phyloP scores from a whole-genome alignment of 2,113 vertebrate species.

The Dipodomys merriami region DNA sequence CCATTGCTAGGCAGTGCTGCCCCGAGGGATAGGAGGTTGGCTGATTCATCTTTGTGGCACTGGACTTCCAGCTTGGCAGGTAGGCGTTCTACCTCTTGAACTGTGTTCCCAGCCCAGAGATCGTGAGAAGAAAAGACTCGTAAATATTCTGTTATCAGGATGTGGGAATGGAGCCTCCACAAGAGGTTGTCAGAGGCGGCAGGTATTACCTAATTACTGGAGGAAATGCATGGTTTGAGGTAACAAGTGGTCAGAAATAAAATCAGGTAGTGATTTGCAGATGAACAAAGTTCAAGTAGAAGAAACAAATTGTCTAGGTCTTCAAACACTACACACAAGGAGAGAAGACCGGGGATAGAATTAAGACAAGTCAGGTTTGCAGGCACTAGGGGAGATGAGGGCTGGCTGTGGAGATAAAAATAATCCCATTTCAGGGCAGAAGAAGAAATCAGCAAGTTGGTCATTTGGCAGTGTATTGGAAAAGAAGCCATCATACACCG shows the following conservation, averaged over 20 bases:
- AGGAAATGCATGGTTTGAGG: not conserved
- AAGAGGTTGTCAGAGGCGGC: not conserved
- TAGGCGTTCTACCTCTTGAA: no score
- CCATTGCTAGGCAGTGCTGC: not conserved
- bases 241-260: not conserved
- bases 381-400: not conserved
- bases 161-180: not conserved
- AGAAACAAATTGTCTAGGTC: not conserved
- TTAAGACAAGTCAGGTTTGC: not conserved
- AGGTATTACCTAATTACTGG: not conserved
- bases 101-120: not conserved
- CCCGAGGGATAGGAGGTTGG: not conserved
- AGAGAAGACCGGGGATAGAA: not conserved
- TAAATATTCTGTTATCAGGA: not conserved
- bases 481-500: conserved; percentile 1
- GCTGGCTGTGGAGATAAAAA: not conserved
- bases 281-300: not conserved
- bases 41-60: not conserved
- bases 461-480: not conserved
- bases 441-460: not conserved
- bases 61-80: no score
- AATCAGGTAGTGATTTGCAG: not conserved
- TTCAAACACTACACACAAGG: not conserved
- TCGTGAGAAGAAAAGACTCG: not conserved
- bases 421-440: no score